Evolutionary conservation across 2,888 invertebrate genomes (phyloP).

Genomic region (Dolichomitus sp.): DNA sequence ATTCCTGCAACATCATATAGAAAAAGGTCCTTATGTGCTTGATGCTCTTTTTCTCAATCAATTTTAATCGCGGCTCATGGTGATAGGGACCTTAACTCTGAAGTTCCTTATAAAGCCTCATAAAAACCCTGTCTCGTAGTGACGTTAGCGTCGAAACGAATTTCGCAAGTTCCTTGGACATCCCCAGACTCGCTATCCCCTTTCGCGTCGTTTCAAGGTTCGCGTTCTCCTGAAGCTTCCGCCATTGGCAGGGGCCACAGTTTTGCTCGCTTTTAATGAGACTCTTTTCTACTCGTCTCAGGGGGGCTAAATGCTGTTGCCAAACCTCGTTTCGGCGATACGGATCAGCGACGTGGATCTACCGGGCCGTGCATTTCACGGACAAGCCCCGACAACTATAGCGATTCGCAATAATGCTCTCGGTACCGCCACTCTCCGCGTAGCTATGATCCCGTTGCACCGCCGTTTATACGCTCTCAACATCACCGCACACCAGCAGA

Average conservation of each 20-base stretch:
- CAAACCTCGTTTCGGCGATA: slow-evolving; percentile 85
- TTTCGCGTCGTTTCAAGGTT: slow-evolving; percentile 44
- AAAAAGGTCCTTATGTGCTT: slow-evolving; percentile 21
- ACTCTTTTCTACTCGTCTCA: slow-evolving; percentile 81
- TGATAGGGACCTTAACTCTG: slow-evolving; percentile 21
- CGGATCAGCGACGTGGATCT: slow-evolving; percentile 79
- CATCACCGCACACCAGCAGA: slow-evolving; percentile 49
- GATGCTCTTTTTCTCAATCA: slow-evolving; percentile 56
- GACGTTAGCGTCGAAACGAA: slow-evolving; percentile 57
- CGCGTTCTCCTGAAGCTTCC: slow-evolving; percentile 54
- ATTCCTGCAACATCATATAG: neutral
- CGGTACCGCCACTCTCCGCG: slow-evolving; percentile 52
- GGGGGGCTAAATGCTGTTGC: slow-evolving; percentile 82
- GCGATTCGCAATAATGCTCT: slow-evolving; percentile 63
- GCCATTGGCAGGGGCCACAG: slow-evolving; percentile 72
- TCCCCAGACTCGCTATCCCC: slow-evolving; percentile 47
- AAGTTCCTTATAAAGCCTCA: slow-evolving; percentile 39
- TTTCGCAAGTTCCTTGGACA: slow-evolving; percentile 64
- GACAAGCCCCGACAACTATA: slow-evolving; percentile 61
- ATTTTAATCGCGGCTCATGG: slow-evolving; percentile 62
- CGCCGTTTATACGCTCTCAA: slow-evolving; percentile 44
- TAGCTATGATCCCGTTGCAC: slow-evolving; percentile 50
- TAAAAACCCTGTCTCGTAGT: slow-evolving; percentile 28
- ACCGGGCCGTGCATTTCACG: slow-evolving; percentile 66
- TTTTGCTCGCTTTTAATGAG: slow-evolving; percentile 81